phyloP scores from a whole-genome alignment of 64 coral and sea anemone species.

The Dendrophyllia cribrosa region DNA sequence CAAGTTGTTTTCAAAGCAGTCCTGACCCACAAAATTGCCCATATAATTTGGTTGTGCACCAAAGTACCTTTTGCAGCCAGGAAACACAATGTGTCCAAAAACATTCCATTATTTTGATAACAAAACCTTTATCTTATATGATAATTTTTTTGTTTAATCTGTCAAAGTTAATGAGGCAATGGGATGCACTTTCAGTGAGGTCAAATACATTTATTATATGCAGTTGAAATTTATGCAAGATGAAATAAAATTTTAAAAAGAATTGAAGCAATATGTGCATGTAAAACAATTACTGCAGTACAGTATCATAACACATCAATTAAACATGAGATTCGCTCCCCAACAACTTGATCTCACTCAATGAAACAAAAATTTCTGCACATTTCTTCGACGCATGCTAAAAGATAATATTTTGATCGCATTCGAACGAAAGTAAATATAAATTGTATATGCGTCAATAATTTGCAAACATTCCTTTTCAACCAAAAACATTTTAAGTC shows the following conservation, averaged over 20 bases:
- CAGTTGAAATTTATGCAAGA: not conserved
- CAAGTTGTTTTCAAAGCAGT: not conserved
- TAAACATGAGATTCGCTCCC: conserved; percentile 23
- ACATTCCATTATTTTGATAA: not conserved
- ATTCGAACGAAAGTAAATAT: conserved; percentile 7
- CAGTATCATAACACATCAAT: conserved; percentile 17
- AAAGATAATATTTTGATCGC: not conserved
- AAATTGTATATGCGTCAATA: not conserved
- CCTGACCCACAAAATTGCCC: no score
- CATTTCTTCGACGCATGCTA: not conserved
- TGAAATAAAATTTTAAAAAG: not conserved
- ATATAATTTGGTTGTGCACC: no score
- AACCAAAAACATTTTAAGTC: not conserved
- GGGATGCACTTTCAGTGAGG: not conserved
- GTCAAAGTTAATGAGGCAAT: not conserved
- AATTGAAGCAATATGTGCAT: not conserved
- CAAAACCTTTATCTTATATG: not conserved
- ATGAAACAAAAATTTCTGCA: not conserved
- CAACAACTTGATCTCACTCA: not conserved
- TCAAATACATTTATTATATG: not conserved
- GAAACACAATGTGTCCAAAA: not conserved
- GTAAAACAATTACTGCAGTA: not conserved
- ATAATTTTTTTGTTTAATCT: not conserved
- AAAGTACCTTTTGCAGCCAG: not conserved
- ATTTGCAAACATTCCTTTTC: conserved; percentile 16